phyloP scores from a whole-genome alignment of 2,888 invertebrate genomes.

The Ochropleura plecta region DNA sequence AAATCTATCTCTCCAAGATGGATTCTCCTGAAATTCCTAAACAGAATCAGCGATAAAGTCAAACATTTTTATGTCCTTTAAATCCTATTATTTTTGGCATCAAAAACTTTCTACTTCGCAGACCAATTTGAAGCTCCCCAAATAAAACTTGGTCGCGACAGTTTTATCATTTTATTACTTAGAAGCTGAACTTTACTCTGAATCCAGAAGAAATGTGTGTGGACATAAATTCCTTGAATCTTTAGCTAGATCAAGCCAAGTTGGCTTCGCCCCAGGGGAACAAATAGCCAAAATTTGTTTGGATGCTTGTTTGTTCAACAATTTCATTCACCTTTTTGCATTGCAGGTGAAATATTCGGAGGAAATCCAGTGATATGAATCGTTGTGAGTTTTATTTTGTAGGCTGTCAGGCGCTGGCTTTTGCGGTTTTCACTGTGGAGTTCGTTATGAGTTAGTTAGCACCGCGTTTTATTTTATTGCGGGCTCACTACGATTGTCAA shows the following conservation, averaged over 20 bases:
- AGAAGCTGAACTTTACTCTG: conserved; percentile 45
- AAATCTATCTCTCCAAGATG: conserved; percentile 12
- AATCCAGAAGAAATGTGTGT: conserved; percentile 61
- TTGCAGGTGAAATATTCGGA: conserved; percentile 57
- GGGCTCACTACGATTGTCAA: not conserved
- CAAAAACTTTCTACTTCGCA: conserved; percentile 53
- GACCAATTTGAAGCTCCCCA: conserved; percentile 51
- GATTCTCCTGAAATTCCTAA: conserved; percentile 3
- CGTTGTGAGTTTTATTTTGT: conserved; percentile 41
- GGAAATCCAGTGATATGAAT: conserved; percentile 49
- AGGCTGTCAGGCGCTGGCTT: conserved; percentile 21
- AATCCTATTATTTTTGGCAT: conserved; percentile 45
- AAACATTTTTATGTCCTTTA: conserved; percentile 51
- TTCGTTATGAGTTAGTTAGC: conserved; percentile 28
- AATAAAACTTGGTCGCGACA: conserved; percentile 55
- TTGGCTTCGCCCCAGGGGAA: conserved; percentile 63
- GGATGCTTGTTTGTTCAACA: conserved; percentile 57
- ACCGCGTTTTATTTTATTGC: conserved; percentile 9
- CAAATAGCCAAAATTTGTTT: conserved; percentile 64
- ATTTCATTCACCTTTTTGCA: conserved; percentile 59
- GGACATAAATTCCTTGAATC: conserved; percentile 62
- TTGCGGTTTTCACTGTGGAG: conserved; percentile 29
- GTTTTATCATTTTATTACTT: conserved; percentile 65
- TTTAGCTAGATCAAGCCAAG: conserved; percentile 62
- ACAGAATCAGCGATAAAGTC: conserved; percentile 40